A percentile compares a stretch with the other conserved stretches of the same genome.
Evolutionary conservation across 2,113 vertebrate genomes (phyloP).

Genomic region (Sigmodon hispidus): DNA sequence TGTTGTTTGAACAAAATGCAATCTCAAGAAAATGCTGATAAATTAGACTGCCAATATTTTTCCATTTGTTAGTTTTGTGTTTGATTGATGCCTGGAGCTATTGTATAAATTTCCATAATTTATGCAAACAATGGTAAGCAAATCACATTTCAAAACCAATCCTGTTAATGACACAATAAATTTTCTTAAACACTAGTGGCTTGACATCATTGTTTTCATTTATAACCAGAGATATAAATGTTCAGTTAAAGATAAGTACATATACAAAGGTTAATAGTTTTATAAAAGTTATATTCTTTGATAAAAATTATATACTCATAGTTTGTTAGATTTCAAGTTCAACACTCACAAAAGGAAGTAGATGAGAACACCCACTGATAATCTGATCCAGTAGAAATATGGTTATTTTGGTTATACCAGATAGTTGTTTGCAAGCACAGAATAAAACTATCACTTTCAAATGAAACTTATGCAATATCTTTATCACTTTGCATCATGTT

Average conservation of each 20-base stretch:
- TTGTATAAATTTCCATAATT: conserved; percentile 71
- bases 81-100: conserved; percentile 63
- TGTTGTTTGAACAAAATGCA: conserved; percentile 41
- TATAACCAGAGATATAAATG: conserved; percentile 13
- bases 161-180: conserved; percentile 58
- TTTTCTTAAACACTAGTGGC: conserved; percentile 30
- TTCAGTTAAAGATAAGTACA: conserved; percentile 24
- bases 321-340: not conserved
- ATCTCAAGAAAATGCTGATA: conserved; percentile 47
- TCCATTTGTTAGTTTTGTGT: conserved; percentile 45
- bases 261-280: not conserved
- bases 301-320: conserved; percentile 2
- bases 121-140: conserved; percentile 52
- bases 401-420: not conserved
- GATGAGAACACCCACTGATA: not conserved
- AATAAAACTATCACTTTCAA: not conserved
- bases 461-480: not conserved
- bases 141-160: conserved; percentile 66
- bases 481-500: not conserved
- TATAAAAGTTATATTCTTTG: not conserved
- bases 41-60: conserved; percentile 52
- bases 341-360: not conserved
- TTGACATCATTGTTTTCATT: conserved; percentile 11
- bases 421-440: not conserved
- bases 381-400: not conserved